Percentiles rank a stretch among this genome's conserved stretches.
phyloP scores from a whole-genome alignment of 2,113 vertebrate genomes.

The Cygnus buccinator region DNA sequence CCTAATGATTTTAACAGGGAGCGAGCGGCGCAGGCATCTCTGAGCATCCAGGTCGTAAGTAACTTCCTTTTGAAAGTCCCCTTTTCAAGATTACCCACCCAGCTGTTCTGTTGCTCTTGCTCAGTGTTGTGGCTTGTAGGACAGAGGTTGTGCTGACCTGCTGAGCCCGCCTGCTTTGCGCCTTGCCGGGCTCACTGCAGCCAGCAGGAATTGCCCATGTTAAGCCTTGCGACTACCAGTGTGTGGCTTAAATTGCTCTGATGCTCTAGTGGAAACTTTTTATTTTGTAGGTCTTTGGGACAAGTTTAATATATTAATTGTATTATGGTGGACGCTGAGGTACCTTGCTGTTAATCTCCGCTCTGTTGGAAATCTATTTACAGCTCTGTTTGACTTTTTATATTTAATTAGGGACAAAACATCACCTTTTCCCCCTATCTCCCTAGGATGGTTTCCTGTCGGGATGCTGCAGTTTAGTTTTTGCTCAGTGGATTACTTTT shows the following conservation, averaged over 20 bases:
- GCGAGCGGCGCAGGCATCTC: neutral
- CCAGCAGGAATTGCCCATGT: neutral
- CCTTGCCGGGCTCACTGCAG: neutral
- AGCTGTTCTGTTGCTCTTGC: neutral
- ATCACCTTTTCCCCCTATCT: neutral
- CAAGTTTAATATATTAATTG: neutral
- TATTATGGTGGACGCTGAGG: neutral
- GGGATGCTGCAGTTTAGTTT: neutral
- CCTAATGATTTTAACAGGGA: neutral
- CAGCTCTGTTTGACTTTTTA: neutral
- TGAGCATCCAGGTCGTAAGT: neutral
- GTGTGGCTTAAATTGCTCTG: neutral
- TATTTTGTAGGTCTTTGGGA: neutral
- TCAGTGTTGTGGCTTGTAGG: neutral
- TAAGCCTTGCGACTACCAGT: neutral
- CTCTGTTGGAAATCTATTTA: neutral
- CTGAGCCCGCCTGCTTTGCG: neutral
- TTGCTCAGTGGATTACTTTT: neutral
- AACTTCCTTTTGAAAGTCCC: neutral
- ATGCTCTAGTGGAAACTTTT: neutral
- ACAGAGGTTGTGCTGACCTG: neutral
- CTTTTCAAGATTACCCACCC: neutral
- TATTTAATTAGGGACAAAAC: neutral
- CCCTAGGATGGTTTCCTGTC: neutral
- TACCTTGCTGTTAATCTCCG: neutral